Percentiles rank a stretch among this genome's conserved stretches.
Conservation (phyloP, 37 sponge, comb jelly and placozoan genomes). For the Petrosia ficiformis region DNA sequence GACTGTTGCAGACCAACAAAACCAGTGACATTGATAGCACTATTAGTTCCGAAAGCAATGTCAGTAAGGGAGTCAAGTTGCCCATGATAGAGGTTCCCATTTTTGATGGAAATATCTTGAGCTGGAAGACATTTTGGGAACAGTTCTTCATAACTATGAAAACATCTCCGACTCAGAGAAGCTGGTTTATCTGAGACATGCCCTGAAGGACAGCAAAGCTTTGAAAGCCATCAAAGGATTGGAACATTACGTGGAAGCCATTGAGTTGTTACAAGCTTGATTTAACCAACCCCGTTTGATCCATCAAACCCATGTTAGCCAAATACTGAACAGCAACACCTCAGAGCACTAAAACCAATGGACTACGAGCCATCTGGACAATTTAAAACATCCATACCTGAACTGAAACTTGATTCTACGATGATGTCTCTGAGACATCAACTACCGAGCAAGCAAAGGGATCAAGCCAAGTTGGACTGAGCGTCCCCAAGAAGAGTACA, state of each 20-base stretch:
- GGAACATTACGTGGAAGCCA: background rate
- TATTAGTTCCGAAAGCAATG: background rate
- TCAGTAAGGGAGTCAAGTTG: too few relatives aligned
- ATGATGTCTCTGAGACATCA: constrained; percentile 1
- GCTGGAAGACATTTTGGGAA: too few relatives aligned
- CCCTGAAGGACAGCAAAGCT: too few relatives aligned
- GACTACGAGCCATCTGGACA: background rate
- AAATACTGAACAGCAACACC: constrained; percentile 9
- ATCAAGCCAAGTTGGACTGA: too few relatives aligned
- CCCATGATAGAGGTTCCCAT: too few relatives aligned
- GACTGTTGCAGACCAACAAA: background rate
- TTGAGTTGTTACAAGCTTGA: too few relatives aligned
- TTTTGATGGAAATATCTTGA: too few relatives aligned
- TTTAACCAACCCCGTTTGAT: background rate
- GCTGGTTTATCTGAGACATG: background rate
- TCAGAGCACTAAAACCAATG: constrained; percentile 5
- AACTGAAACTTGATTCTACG: background rate
- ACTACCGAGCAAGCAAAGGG: too few relatives aligned
- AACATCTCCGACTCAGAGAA: constrained; percentile 4
- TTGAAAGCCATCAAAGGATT: background rate
- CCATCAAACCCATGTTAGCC: background rate
- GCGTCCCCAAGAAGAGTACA: too few relatives aligned
- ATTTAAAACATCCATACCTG: background rate
- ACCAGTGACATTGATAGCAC: background rate
- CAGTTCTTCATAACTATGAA: too few relatives aligned